Evolutionary conservation across 2,888 invertebrate genomes (phyloP), one percentile per base, ranked within the genome.

Genomic region (Pseudanteris insignis): DNA sequence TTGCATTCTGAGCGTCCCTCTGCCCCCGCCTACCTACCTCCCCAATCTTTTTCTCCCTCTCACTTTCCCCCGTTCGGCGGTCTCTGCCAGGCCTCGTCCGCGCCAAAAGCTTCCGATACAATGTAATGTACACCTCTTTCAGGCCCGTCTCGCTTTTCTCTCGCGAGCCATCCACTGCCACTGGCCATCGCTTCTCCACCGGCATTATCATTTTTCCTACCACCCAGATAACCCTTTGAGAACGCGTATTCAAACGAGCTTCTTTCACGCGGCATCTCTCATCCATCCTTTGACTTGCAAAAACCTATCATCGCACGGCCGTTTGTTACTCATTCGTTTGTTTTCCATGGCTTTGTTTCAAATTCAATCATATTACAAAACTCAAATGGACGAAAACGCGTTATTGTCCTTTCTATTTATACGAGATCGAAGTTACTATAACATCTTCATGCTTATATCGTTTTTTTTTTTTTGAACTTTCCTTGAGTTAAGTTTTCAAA

Each of bases 91-190:
- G 6, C 28, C 41, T 28, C 32, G 44, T 61, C 33, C 28, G 58
- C 63, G 48, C 63, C 68, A 74, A 74, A 73, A 75, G 65, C 69
- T 70, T 68, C 59, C 69, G 68, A 70, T 70, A 71, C 72, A 69
- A 74, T 75, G 70, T 68, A 68, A 60, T 64, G 40, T 55, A 61
- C 63, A 65, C 65, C 44, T 46, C 54, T 59, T 37, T 48, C 50
- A 47, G 62, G 36, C 62, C 44, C 36, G 61, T 61, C 53, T 44
- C 37, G 54, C 57, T 40, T 63, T 63, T 61, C 55, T 63, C 64
- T 44, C 33, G 34, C 38, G 46, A 57, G 47, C 40, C 43, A 44
- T 18, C 36, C 55, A 60, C 40, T 41, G 57, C 54, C 58, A 63
- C 57, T 63, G 62, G 59, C 61, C 63, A 66, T 58, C 63, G 60